Percentiles rank a stretch among this genome's conserved stretches.
Conservation (phyloP, 2,113 vertebrate species). For the Leptobrachium leishanense region DNA sequence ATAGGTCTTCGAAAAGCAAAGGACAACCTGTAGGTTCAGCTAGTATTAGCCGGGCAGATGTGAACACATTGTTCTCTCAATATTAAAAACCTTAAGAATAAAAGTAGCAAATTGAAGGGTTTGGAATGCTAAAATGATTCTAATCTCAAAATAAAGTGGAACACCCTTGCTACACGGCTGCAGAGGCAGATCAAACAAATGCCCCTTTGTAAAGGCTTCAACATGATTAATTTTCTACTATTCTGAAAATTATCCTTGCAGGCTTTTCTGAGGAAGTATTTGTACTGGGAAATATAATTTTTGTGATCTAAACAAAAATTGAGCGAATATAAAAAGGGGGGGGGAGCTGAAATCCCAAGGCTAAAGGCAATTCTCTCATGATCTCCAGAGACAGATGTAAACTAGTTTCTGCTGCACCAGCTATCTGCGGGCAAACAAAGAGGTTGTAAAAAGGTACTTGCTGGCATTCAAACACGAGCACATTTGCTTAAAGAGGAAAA, state of each 20-base stretch:
- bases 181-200: not conserved
- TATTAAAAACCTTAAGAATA: too few relatives aligned
- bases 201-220: constrained; percentile 26
- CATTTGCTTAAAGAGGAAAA: constrained; percentile 12
- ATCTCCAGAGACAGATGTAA: constrained; percentile 44
- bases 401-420: constrained; percentile 45
- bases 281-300: not conserved
- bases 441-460: constrained; percentile 25
- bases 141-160: not conserved
- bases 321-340: not conserved
- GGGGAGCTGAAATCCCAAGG: constrained; percentile 21
- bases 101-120: too few relatives aligned
- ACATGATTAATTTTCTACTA: constrained; percentile 36
- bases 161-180: not conserved
- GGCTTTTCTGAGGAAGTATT: not conserved
- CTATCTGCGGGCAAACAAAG: constrained; percentile 39
- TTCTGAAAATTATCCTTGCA: not conserved
- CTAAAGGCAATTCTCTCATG: constrained; percentile 34
- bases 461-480: constrained; percentile 17
- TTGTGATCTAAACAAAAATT: constrained; percentile 18
- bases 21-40: too few relatives aligned
- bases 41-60: too few relatives aligned
- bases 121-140: too few relatives aligned
- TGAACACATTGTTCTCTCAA: too few relatives aligned
- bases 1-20: too few relatives aligned